A percentile compares a stretch with the other conserved stretches of the same genome.
These are phyloP conservation scores for Nothoprocta perdicaria DNA, from an alignment of 2,113 vertebrate species.

Conservation along the genomic window DNA sequence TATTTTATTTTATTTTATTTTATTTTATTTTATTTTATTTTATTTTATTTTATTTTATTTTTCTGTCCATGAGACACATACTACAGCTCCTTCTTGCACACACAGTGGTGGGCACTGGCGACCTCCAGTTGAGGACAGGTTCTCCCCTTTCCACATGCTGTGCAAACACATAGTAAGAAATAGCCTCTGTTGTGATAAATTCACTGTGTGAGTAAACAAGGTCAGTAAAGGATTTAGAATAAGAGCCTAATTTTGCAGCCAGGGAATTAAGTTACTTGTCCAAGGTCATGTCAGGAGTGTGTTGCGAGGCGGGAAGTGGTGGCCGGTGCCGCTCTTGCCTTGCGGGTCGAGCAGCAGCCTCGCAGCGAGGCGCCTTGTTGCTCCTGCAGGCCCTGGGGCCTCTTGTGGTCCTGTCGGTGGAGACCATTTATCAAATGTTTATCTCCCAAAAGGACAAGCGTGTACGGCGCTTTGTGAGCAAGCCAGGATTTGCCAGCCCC, in stretches of 20 bases:
- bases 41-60: neutral
- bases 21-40: neutral
- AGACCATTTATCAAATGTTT: neutral
- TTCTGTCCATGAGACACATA: neutral
- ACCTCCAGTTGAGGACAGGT: neutral
- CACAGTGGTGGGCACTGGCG: neutral
- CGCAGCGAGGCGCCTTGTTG: neutral
- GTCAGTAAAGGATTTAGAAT: neutral
- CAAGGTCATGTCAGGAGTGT: neutral
- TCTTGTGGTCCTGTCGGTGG: fast-evolving
- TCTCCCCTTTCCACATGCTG: neutral
- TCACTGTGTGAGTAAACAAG: neutral
- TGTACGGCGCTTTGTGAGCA: neutral
- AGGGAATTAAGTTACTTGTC: neutral
- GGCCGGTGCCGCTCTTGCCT: neutral
- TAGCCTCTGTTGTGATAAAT: neutral
- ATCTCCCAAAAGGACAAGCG: neutral
- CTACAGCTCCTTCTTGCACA: fast-evolving
- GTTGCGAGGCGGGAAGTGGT: fast-evolving
- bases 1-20: neutral
- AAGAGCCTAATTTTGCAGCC: neutral
- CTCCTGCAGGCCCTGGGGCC: neutral
- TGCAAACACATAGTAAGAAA: neutral
- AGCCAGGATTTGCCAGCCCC: neutral
- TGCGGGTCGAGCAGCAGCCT: neutral